Percentiles rank a stretch among this genome's conserved stretches.
phyloP scores from a whole-genome alignment of 1,140 invertebrate genomes.

The Manduca sexta region DNA sequence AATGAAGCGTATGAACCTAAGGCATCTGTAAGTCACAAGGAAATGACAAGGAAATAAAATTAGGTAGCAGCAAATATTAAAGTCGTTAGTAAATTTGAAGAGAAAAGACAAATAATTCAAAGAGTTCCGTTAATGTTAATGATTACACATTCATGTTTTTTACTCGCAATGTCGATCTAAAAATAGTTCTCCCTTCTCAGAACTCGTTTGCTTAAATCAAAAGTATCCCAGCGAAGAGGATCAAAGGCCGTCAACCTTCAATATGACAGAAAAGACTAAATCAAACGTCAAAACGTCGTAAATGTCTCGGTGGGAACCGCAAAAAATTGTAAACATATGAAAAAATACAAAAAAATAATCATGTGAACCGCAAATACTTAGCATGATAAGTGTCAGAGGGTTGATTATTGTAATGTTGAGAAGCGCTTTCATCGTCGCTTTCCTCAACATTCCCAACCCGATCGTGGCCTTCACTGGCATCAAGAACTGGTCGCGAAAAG shows the following conservation, averaged over 20 bases:
- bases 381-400: slow-evolving; percentile 37
- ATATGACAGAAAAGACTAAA: slow-evolving; percentile 36
- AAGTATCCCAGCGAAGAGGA: background rate
- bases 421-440: slow-evolving; percentile 49
- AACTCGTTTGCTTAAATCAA: too few species aligned
- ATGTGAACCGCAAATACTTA: slow-evolving; percentile 31
- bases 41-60: too few species aligned
- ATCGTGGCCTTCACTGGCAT: slow-evolving; percentile 43
- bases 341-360: slow-evolving; percentile 24
- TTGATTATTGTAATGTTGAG: slow-evolving; percentile 52
- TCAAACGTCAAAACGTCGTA: slow-evolving; percentile 22
- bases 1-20: too few species aligned
- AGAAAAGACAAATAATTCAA: too few species aligned
- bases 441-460: slow-evolving; percentile 48
- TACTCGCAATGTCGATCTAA: too few species aligned
- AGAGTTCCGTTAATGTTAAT: too few species aligned
- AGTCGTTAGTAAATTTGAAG: too few species aligned
- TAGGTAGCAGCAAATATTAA: too few species aligned
- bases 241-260: background rate
- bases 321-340: slow-evolving; percentile 7
- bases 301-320: slow-evolving; percentile 34
- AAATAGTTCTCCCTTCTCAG: too few species aligned
- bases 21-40: too few species aligned
- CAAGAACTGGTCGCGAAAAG: slow-evolving; percentile 47
- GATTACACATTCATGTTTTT: too few species aligned